Base-by-base conservation (phyloP, 1,140 invertebrate genomes). In the Bombus affinis region DNA sequence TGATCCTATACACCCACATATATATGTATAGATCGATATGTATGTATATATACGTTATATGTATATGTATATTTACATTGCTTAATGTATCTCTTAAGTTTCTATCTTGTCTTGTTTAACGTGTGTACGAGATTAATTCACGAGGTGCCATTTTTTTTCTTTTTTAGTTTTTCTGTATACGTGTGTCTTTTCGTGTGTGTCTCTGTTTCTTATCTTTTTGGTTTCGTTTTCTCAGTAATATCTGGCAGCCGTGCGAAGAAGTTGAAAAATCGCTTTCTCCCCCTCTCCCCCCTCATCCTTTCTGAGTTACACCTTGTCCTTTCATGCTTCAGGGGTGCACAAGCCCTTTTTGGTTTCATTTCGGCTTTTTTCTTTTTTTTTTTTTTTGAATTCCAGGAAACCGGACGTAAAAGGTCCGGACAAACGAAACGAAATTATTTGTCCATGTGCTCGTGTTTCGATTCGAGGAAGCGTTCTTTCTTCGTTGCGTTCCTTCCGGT, bases 41-140 rank as follows among this genome's bases (percentile, higher is more conserved):
- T 71, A 62, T 72, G 28, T 73, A 59, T 86, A 65, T 75, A 18
- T 47, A 57, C 5, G 47, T 53, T 22, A 53, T 37, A 28, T 70
- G 10, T 39, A 39, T 71, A 39, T 71, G 32, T 37, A 42, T 66
- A 3, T 78, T 77, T 86, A 88, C 84, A 88, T 81, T 66, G 68
- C 83, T 85, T 81, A 81, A 59, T 79, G 78, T 44, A 81, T 79
- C 42, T 72, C 68, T 81, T 86, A 70, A 83, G 35, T 83, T 53
- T 78, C 35, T 76, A 73, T 79, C n/a, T 72, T 86, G 77, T 71
- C 47, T 83, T 35, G 12, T 65, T 18, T 57, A 75, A 75, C 65
- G 53, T 81, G 35, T 74, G 35, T 57, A 76, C 53, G 57, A 68
- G 75, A 82, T 75, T 86, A 86, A 71, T 86, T 75, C 79, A 83